Evolutionary conservation across 2,113 vertebrate genomes (phyloP).

Genomic region (Prolemur simus): DNA sequence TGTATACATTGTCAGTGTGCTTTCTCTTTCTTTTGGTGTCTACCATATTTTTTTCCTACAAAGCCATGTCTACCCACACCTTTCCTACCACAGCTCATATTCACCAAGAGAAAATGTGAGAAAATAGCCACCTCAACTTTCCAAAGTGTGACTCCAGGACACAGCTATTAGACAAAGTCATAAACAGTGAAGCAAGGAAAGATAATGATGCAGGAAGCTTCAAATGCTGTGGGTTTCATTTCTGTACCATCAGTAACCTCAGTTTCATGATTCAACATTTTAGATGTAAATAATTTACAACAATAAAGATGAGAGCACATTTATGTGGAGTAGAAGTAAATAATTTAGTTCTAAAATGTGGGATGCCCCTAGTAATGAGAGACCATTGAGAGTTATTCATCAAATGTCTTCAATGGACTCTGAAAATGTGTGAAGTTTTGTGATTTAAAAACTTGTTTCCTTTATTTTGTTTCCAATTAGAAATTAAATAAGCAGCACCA

Average conservation of each 20-base stretch:
- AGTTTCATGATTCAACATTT: conserved; percentile 74
- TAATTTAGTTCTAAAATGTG: conserved; percentile 73
- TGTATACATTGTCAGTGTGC: background rate
- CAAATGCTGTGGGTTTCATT: conserved; percentile 66
- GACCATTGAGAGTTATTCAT: conserved; percentile 48
- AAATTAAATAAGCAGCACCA: background rate
- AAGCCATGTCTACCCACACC: background rate
- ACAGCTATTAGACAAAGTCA: conserved; percentile 19
- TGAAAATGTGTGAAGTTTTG: background rate
- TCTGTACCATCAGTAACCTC: conserved; percentile 74
- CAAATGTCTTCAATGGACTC: conserved; percentile 46
- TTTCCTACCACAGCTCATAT: background rate
- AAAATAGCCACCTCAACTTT: conserved; percentile 32
- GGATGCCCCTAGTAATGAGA: conserved; percentile 63
- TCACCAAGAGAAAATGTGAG: conserved; percentile 28
- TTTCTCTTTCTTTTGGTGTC: background rate
- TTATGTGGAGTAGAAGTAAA: conserved; percentile 71
- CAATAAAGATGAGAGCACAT: conserved; percentile 70
- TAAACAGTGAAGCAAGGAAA: background rate
- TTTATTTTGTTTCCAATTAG: conserved; percentile 43
- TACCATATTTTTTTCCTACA: background rate
- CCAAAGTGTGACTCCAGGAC: conserved; percentile 6
- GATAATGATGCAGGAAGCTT: conserved; percentile 63
- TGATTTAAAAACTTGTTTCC: background rate
- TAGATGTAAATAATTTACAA: conserved; percentile 78